These are phyloP conservation scores for Stratiomys singularior DNA, from an alignment of 2,888 invertebrate genomes.

Conservation along the genomic window DNA sequence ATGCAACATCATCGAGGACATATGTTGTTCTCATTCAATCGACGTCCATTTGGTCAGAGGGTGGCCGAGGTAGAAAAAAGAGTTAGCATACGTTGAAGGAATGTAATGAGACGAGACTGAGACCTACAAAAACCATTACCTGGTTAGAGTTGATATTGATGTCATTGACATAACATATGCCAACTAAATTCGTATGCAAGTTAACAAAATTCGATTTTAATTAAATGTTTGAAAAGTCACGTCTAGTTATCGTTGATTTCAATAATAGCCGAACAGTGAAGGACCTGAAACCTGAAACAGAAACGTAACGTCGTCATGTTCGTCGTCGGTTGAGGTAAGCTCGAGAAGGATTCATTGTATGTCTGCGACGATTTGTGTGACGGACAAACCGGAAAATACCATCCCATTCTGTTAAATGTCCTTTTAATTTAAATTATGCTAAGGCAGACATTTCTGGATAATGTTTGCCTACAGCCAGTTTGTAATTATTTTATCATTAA, in stretches of 20 bases:
- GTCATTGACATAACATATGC: slow-evolving; percentile 38
- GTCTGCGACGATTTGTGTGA: neutral
- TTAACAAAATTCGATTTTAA: slow-evolving; percentile 50
- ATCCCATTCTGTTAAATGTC: slow-evolving; percentile 48
- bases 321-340: neutral
- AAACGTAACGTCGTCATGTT: neutral
- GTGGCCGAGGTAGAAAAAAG: slow-evolving; percentile 14
- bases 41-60: slow-evolving; percentile 19
- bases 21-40: neutral
- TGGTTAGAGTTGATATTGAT: slow-evolving; percentile 32
- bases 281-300: neutral
- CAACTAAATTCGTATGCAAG: slow-evolving; percentile 5
- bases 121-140: neutral
- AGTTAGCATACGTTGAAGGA: slow-evolving; percentile 5
- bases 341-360: slow-evolving; percentile 20
- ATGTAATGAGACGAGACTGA: neutral
- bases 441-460: slow-evolving; percentile 39
- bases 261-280: neutral
- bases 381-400: slow-evolving; percentile 33
- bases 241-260: slow-evolving; percentile 33
- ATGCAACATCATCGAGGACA: neutral
- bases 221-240: slow-evolving; percentile 47
- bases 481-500: slow-evolving; percentile 47
- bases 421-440: slow-evolving; percentile 49
- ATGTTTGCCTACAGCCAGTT: slow-evolving; percentile 38